phyloP scores from a whole-genome alignment of 2,113 vertebrate genomes.

The Saguinus midas region DNA sequence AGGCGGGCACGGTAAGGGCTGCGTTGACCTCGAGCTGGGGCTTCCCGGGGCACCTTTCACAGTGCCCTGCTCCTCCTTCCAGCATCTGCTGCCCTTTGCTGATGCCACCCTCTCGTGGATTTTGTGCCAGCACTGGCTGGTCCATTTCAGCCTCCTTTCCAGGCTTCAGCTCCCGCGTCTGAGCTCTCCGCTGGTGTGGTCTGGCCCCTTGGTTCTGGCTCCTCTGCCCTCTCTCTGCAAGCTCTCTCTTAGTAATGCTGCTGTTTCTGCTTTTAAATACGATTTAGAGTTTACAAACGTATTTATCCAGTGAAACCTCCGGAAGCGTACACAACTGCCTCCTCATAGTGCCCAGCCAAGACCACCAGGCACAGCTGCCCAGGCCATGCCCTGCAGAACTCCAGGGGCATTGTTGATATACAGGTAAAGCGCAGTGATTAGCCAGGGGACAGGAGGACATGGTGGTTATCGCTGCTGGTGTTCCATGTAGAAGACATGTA shows the following conservation, averaged over 20 bases:
- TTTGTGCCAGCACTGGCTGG: background rate
- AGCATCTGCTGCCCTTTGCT: too few relatives aligned
- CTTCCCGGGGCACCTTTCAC: background rate
- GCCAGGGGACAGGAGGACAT: background rate
- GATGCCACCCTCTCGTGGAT: background rate
- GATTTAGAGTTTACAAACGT: background rate
- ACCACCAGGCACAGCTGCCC: fast-evolving
- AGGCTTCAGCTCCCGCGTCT: background rate
- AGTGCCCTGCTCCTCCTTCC: background rate
- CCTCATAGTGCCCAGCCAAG: background rate
- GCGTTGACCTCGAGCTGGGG: fast-evolving
- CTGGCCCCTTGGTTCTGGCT: background rate
- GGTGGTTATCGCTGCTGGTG: too few relatives aligned
- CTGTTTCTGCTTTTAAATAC: background rate
- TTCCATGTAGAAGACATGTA: background rate
- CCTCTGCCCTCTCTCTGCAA: background rate
- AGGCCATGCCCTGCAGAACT: background rate
- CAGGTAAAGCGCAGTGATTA: fast-evolving
- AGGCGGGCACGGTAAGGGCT: background rate
- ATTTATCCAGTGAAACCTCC: too few relatives aligned
- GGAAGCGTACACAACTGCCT: fast-evolving
- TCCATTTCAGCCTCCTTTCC: background rate
- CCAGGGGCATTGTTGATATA: fast-evolving
- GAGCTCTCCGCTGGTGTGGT: background rate
- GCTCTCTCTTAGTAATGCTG: background rate